These are phyloP conservation scores for Netelia melanura DNA, from an alignment of 2,888 invertebrate genomes.

Conservation along the genomic window DNA sequence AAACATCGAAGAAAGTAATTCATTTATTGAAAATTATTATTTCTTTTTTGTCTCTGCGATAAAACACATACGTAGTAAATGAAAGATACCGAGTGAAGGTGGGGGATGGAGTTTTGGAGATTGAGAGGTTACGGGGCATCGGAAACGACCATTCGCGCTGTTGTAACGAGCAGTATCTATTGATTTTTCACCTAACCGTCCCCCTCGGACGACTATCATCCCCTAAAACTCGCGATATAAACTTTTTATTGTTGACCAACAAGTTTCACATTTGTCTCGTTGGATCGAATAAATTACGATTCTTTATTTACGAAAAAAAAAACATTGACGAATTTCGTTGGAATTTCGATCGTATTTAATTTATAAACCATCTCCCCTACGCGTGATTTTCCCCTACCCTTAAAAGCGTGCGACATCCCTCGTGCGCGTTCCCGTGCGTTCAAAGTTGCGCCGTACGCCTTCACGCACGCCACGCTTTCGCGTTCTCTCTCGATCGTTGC, in stretches of 20 bases:
- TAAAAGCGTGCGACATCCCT: slow-evolving; percentile 26
- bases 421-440: slow-evolving; percentile 22
- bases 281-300: no score
- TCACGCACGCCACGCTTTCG: slow-evolving; percentile 25
- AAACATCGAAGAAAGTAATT: slow-evolving; percentile 60
- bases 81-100: not conserved
- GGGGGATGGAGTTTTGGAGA: not conserved
- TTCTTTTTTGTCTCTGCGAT: not conserved
- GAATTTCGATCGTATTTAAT: slow-evolving; percentile 12
- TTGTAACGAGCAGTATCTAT: slow-evolving; percentile 63
- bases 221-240: slow-evolving; percentile 1
- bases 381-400: slow-evolving; percentile 33
- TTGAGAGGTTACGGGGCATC: not conserved
- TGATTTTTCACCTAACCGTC: slow-evolving; percentile 59
- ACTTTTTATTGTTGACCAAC: not conserved
- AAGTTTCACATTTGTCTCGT: no score
- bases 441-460: slow-evolving; percentile 57
- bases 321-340: not conserved
- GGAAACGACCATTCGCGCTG: slow-evolving; percentile 31
- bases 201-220: slow-evolving; percentile 40
- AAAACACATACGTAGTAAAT: not conserved
- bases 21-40: slow-evolving; percentile 36
- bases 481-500: slow-evolving; percentile 42
- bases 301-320: not conserved
- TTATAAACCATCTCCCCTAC: slow-evolving; percentile 21